Evolutionary conservation across 2,113 vertebrate species (phyloP), one percentile per base, ranked within the genome.

Genomic region (Ranitomeya variabilis): DNA sequence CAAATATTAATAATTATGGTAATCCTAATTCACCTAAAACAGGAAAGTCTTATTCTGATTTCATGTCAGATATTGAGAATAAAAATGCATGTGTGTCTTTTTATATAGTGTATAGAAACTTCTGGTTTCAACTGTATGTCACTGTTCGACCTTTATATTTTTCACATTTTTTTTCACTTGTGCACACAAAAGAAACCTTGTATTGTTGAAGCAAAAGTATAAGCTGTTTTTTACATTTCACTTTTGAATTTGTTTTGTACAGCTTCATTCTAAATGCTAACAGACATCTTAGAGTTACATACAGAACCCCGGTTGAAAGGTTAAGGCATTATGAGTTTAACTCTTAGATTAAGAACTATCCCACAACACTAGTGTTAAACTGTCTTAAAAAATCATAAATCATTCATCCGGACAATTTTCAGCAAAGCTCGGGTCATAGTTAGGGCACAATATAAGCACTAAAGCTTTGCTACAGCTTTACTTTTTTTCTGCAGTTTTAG

Each of bases 401-500:
- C 81, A 85, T 89, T 89, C 60, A 85, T 89, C 80, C 69, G 26
- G 73, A 55, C 60, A 79, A 78, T 89, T 85, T 89, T 74, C 51
- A 79, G 87, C 60, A 89, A 89, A 79, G 87, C 87, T 77, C 26
- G 54, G 87, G 87, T 89, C 87, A 79, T 79, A 78, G 45, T 59
- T 85, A 85, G 87, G 87, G 87, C 87, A 79, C 64, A 69, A 69
- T 69, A 69, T 71, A 26, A 89, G 62, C 74, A 85, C 73, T 31
- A 85, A 83, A 85, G 60, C 73, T 85, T 60, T 85, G 80, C 73
- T 76, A 79, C 31, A 60, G 59, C 45, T 89, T 85, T 37, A 89
- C 87, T 89, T 89, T 89, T 85, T 89, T 89, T 89, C 82, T 85
- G 74, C 52, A 71, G 62, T 79, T 89, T 85, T 79, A 89, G 87